Conservation (phyloP, 2,113 vertebrate genomes). For the Garra rufa region DNA sequence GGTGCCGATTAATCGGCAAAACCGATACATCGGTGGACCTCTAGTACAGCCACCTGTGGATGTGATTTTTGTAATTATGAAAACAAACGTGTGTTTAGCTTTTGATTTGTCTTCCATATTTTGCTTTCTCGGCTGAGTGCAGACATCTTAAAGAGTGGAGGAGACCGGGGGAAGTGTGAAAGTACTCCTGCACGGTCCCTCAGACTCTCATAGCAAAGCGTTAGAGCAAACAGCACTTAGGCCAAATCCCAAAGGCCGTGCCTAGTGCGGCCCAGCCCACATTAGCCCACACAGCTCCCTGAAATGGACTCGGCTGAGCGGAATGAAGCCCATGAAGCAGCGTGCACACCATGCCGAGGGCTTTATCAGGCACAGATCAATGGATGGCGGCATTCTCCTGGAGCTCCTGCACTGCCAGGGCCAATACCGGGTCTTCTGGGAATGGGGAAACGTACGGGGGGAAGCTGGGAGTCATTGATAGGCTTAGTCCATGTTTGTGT, state of each 20-base stretch:
- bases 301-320: conserved; percentile 78
- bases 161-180: conserved; percentile 60
- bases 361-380: conserved; percentile 80
- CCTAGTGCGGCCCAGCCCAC: conserved; percentile 76
- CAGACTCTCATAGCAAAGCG: conserved; percentile 73
- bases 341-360: conserved; percentile 72
- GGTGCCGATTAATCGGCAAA: too few species aligned
- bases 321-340: conserved; percentile 79
- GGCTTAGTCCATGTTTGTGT: conserved; percentile 73
- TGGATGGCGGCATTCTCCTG: conserved; percentile 75
- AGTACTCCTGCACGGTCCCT: conserved; percentile 61
- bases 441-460: background rate
- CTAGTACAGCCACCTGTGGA: background rate
- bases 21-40: too few species aligned
- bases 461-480: conserved; percentile 73
- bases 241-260: conserved; percentile 79
- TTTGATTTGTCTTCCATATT: conserved; percentile 11
- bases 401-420: conserved; percentile 71
- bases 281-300: conserved; percentile 79
- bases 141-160: conserved; percentile 34
- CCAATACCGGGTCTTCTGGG: conserved; percentile 77
- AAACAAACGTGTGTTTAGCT: background rate
- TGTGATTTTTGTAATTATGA: background rate
- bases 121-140: background rate
- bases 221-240: conserved; percentile 75